Evolutionary conservation across 1,140 invertebrate genomes (phyloP).

Genomic region (Apis mellifera): Amel_HAv3.1 CM009942.2:5021501-5022000

Average conservation of each 20-base stretch:
- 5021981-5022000: constrained; percentile 38
- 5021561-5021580: not conserved
- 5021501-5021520: constrained; percentile 26
- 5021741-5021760: not conserved
- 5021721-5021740: too few relatives aligned
- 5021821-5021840: constrained; percentile 7
- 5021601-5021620: constrained; percentile 39
- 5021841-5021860: constrained; percentile 61
- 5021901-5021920: not conserved
- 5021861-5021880: constrained; percentile 39
- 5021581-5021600: constrained; percentile 26
- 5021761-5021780: constrained; percentile 26
- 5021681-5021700: too few relatives aligned
- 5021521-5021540: not conserved
- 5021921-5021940: too few relatives aligned
- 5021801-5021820: constrained; percentile 29
- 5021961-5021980: too few relatives aligned
- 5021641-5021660: constrained; percentile 26
- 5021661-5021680: constrained; percentile 42
- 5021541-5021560: too few relatives aligned
- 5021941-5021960: too few relatives aligned
- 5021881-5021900: not conserved
- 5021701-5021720: too few relatives aligned
- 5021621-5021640: constrained; percentile 44
- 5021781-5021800: constrained; percentile 16